Base-by-base conservation (phyloP, 2,888 invertebrate genomes). In the Desoria tigrina region DNA sequence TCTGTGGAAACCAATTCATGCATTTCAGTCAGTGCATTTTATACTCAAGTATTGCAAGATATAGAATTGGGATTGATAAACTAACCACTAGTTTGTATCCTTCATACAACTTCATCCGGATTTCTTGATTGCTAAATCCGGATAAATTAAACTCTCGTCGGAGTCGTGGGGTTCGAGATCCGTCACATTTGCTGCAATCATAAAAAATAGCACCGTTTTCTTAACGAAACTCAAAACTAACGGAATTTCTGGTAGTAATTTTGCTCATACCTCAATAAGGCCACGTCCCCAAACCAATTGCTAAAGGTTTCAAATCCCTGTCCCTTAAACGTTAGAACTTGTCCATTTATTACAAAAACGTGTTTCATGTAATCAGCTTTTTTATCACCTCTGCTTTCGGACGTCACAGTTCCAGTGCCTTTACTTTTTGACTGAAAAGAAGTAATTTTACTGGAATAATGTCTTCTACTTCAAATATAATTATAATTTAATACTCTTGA, bases 241-340 rank as follows among this genome's bases (percentile, higher is more conserved):
- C n/a, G n/a, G n/a, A n/a, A n/a, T n/a, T n/a, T n/a, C n/a, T n/a
- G n/a, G n/a, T n/a, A n/a, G n/a, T n/a, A n/a, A n/a, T n/a, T n/a
- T n/a, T n/a, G n/a, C n/a, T n/a, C n/a, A n/a, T n/a, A 45, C 45
- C 16, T 42, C 28, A 72, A 37, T 23, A 62, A 27, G 1, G 58
- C 27, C 18, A 69, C 71, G 49, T 69, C 68, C 6, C 71, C 73
- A 62, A 73, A 73, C 73, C 73, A 73, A 27, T 71, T 73, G 2
- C 63, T 66, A 37, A 73, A 71, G 21, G 65, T 67, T 56, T 69
- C 63, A 58, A 69, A 69, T 49, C 66, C 67, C 27, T 61, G 56
- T 42, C 69, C 68, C 51, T 62, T 69, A 45, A 65, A 71, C 0
- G 63, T 56, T 1, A 73, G 62, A 0, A 69, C 62, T 1, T 58